These are phyloP conservation scores for Neelides sp. DNA, from an alignment of 1,140 invertebrate genomes.

Conservation along the genomic window DNA sequence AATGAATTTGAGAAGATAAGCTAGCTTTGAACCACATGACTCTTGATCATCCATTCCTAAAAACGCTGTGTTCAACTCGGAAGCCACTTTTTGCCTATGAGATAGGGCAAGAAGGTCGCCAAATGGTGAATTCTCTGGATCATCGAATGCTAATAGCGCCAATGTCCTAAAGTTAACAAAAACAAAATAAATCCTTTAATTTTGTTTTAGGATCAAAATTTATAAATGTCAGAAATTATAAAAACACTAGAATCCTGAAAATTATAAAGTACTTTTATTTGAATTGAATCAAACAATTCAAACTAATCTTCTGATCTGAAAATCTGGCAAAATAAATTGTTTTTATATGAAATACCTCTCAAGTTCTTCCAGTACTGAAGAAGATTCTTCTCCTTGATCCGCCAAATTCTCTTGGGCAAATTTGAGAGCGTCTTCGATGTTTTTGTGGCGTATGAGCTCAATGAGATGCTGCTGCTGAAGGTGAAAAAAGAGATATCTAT, in stretches of 20 bases:
- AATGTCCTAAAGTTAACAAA: constrained; percentile 50
- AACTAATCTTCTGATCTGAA: constrained; percentile 53
- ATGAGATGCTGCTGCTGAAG: constrained; percentile 88
- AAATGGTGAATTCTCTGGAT: constrained; percentile 87
- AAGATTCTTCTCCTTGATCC: constrained; percentile 81
- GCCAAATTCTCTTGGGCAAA: constrained; percentile 86
- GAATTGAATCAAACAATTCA: neutral
- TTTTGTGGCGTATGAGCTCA: constrained; percentile 76
- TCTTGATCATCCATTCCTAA: constrained; percentile 81
- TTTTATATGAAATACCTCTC: constrained; percentile 20
- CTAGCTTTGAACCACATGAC: constrained; percentile 62
- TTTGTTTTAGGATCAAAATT: neutral
- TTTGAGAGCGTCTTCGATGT: constrained; percentile 86
- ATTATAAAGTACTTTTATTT: too few species aligned
- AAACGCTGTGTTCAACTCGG: constrained; percentile 92
- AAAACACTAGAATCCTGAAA: too few species aligned
- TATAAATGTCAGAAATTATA: neutral
- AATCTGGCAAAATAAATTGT: constrained; percentile 39
- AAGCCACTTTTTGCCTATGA: constrained; percentile 91
- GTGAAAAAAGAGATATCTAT: constrained; percentile 90
- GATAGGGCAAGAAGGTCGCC: constrained; percentile 83
- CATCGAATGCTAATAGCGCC: constrained; percentile 89
- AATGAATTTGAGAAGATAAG: constrained; percentile 80
- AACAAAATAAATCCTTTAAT: constrained; percentile 3
- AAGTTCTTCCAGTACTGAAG: constrained; percentile 34